phyloP scores from a whole-genome alignment of 37 sponge, comb jelly and placozoan species.

The Cladorhizidae sp. region DNA sequence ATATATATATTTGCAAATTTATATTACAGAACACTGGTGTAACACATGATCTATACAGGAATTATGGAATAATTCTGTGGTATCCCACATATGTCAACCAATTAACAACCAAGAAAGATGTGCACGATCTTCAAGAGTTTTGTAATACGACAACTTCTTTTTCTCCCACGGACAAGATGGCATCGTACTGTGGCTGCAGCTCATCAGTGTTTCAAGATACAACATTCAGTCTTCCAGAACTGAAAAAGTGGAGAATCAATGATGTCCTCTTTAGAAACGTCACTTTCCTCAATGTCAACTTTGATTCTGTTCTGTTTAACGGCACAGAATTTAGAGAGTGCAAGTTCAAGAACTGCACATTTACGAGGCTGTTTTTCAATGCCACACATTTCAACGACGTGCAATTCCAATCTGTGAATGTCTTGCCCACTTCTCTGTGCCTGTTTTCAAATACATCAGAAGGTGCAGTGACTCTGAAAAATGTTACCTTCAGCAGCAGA shows the following conservation, averaged over 20 bases:
- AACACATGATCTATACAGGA: slow-evolving; percentile 25
- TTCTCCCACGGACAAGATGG: background rate
- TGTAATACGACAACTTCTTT: slow-evolving; percentile 13
- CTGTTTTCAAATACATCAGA: background rate
- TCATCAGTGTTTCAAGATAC: slow-evolving; percentile 9
- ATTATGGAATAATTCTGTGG: slow-evolving; percentile 72
- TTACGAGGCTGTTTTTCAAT: background rate
- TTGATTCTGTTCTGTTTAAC: slow-evolving; percentile 7
- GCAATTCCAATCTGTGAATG: background rate
- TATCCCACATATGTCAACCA: slow-evolving; percentile 70
- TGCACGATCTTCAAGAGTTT: background rate
- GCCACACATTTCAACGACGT: slow-evolving; percentile 5
- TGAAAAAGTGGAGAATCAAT: background rate
- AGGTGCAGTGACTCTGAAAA: background rate
- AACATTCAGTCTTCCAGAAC: background rate
- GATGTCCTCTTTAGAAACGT: slow-evolving; percentile 21
- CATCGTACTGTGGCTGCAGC: slow-evolving; percentile 25
- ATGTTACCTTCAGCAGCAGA: background rate
- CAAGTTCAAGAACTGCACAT: slow-evolving; percentile 2
- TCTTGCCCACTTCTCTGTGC: background rate
- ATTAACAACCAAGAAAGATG: background rate
- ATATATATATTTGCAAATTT: too few species aligned
- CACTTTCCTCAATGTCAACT: slow-evolving; percentile 5
- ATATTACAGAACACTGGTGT: too few species aligned
- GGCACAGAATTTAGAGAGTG: slow-evolving; percentile 1